Evolutionary conservation across 2,797 vertebrate species (phyloP), one percentile per base, ranked within the genome.

Genomic region (Tragopan temminckii): DNA sequence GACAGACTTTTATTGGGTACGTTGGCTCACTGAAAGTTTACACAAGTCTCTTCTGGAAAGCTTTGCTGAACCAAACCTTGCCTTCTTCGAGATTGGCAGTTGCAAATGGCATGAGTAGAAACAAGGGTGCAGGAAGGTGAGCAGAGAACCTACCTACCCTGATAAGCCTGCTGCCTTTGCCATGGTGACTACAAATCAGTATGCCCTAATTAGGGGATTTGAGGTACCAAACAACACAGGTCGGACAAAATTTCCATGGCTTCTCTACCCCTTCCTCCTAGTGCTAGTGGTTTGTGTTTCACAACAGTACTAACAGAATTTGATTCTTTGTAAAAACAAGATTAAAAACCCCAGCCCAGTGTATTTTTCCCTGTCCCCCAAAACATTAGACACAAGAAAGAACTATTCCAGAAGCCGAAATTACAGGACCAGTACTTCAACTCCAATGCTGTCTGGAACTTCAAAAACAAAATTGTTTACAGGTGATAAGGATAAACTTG

Each of bases 31-130:
- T 33, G 43, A 11, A 31, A 5, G 18, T 31, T 53, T 36, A 9
- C 18, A 5, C 33, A 58, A 50, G 8, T 5, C 12, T 13, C 10
- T 24, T 52, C 35, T 35, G 50, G 35, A 61, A n/a, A 66, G 20
- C 25, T 25, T 42, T 3, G 4, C 24, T 35, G 33, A 24, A 21
- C 8, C 48, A 67, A 71, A 64, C 5, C n/a, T 50, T 53, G 19
- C 13, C 48, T 20, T 40, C 69, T 58, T 4, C 5, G 0, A 8
- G 7, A 31, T 13, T 4, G 12, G 29, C 5, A 8, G 50, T 18
- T 42, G 38, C 19, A 21, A 36, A 43, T 77, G 53, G 17, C 17
- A 5, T 48, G 2, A 15, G 17, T 50, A 64, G 27, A 57, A 33
- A 63, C 25, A 59, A 24, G 40, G 59, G 24, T 29, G 35, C 16